Percentiles rank a stretch among this genome's conserved stretches.
phyloP scores from a whole-genome alignment of 2,113 vertebrate species.

The Elgaria multicarinata region DNA sequence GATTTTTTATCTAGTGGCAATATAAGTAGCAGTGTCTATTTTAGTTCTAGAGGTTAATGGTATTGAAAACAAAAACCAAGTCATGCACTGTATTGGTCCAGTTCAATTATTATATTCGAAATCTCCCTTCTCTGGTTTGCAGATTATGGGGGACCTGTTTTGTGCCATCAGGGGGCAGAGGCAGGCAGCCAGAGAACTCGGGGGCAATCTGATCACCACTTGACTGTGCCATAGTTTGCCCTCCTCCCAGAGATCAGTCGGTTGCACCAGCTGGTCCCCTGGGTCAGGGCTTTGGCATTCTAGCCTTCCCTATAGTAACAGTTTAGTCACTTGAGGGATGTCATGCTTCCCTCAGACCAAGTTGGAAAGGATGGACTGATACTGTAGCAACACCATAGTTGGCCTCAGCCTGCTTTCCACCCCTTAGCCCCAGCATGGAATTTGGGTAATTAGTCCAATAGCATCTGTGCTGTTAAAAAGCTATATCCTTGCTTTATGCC shows the following conservation, averaged over 20 bases:
- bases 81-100: neutral
- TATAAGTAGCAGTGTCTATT: neutral
- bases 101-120: neutral
- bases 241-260: neutral
- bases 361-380: neutral
- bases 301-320: neutral
- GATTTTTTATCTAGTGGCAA: neutral
- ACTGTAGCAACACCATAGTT: neutral
- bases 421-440: neutral
- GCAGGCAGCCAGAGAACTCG: neutral
- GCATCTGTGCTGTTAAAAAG: neutral
- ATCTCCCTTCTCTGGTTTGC: neutral
- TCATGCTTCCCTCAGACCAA: neutral
- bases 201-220: neutral
- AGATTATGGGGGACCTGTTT: neutral
- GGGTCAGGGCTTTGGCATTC: neutral
- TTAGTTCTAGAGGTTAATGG: neutral
- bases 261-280: neutral
- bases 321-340: neutral
- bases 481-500: neutral
- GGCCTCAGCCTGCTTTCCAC: neutral
- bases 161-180: neutral
- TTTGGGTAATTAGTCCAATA: neutral
- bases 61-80: neutral
- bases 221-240: neutral